Base-by-base conservation (phyloP, 2,797 vertebrate species). In the Phylloscopus collybita region DNA sequence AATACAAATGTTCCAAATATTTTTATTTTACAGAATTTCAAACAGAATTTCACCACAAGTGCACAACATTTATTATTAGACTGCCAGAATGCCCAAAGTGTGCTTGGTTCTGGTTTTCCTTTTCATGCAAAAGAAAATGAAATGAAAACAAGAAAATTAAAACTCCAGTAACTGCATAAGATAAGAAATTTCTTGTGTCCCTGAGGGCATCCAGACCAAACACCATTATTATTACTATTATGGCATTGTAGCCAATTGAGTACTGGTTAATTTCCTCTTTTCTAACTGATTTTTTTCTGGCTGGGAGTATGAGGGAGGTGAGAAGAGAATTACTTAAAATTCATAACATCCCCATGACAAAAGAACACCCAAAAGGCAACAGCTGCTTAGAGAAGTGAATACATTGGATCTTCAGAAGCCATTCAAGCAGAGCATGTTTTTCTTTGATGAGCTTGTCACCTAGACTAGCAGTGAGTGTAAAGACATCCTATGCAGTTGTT, bases 111-210 rank as follows among this genome's bases (percentile, higher is more conserved):
- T 86, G 23, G 10, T 78, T 91, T 95, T 92, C 18, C 5, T 88
- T 94, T 90, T 56, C 19, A 84, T 42, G 34, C 8, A 66, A 83
- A 91, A 93, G 50, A 83, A 87, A 82, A 73, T 30, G 6, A 85
- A 89, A 25, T 42, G 25, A 85, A 91, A 92, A 86, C 73, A 88
- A 79, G 80, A 86, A 90, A 90, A 91, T 94, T 78, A 76, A 85
- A 92, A 88, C 60, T 62, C 44, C 36, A 62, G 9, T 36, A 67
- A 64, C 61, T n/a, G 16, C 57, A 80, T 19, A 76, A 93, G 80
- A 86, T 95, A 96, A 85, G 59, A 62, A 65, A 69, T 69, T 82
- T 83, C 34, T 94, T 89, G 40, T 59, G 44, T 71, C 47, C 87
- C 79, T 62, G 40, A 44, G 44, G 69, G 57, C 40, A 75, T 64